A percentile compares a stretch with the other conserved stretches of the same genome.
Evolutionary conservation across 37 sponge, comb jelly and placozoan species (phyloP).

Genomic region (Dysidea cf. avara): DNA sequence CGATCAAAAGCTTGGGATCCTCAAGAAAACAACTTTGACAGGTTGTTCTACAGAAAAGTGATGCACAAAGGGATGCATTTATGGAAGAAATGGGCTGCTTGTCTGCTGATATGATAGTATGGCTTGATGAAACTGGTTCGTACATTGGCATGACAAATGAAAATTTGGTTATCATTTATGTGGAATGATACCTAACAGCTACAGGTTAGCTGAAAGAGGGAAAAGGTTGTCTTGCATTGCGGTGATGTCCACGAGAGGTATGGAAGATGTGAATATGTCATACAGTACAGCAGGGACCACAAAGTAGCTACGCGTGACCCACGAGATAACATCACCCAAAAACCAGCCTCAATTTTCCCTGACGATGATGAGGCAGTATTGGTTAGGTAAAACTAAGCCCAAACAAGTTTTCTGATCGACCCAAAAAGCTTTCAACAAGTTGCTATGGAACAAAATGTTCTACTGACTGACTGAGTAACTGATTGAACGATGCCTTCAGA

Average conservation of each 20-base stretch:
- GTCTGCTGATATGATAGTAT: slow-evolving; percentile 20
- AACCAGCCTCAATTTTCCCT: no score
- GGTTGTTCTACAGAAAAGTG: slow-evolving; percentile 6
- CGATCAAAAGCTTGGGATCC: slow-evolving; percentile 12
- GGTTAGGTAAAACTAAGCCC: no score
- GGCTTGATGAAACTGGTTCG: slow-evolving; percentile 48
- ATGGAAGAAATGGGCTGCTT: slow-evolving; percentile 26
- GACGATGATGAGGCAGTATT: no score
- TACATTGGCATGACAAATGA: slow-evolving; percentile 6
- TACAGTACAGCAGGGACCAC: no score
- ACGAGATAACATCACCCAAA: no score
- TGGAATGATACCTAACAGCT: slow-evolving; percentile 19
- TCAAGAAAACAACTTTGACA: slow-evolving; percentile 23
- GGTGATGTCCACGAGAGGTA: slow-evolving; percentile 26
- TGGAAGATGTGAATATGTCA: slow-evolving; percentile 32
- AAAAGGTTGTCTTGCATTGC: slow-evolving; percentile 24
- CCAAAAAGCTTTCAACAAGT: no score
- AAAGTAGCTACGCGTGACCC: no score
- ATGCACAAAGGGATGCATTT: slow-evolving; percentile 15
- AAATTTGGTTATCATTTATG: slow-evolving; percentile 37
- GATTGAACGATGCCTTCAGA: no score
- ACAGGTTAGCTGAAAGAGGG: background rate
- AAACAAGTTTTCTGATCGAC: no score
- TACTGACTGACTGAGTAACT: no score
- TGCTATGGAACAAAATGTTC: no score